A percentile compares a stretch with the other conserved stretches of the same genome.
Conservation (phyloP, 2,113 vertebrate species). For the Triplophysa tibetana region DNA sequence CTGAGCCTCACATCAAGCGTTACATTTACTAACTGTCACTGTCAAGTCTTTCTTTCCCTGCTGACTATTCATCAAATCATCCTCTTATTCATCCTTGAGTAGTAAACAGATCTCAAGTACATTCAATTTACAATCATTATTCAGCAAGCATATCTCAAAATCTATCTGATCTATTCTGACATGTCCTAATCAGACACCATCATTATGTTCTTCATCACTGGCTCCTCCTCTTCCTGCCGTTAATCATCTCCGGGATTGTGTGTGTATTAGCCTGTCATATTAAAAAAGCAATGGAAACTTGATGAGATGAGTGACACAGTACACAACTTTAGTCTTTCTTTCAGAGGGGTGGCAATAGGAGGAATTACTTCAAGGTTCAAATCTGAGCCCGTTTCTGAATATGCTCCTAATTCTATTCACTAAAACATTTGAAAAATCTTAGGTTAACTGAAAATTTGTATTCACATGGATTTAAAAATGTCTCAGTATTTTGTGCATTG, state of each 20-base stretch:
- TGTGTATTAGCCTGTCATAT: slow-evolving; percentile 22
- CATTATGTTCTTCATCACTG: slow-evolving; percentile 6
- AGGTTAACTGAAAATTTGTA: too few species aligned
- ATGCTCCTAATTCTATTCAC: too few species aligned
- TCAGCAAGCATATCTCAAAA: slow-evolving; percentile 14
- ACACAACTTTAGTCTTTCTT: not conserved
- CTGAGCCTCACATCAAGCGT: too few species aligned
- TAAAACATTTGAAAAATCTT: too few species aligned
- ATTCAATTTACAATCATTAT: slow-evolving; percentile 14
- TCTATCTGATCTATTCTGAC: slow-evolving; percentile 4
- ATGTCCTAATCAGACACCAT: slow-evolving; percentile 28
- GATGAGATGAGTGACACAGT: slow-evolving; percentile 12
- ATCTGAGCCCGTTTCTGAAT: too few species aligned
- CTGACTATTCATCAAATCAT: slow-evolving; percentile 19
- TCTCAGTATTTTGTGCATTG: too few species aligned
- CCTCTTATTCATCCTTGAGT: not conserved
- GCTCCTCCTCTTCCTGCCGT: slow-evolving; percentile 11
- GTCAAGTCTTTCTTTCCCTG: slow-evolving; percentile 11
- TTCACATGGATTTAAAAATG: too few species aligned
- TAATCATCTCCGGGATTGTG: slow-evolving; percentile 13
- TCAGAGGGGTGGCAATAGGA: not conserved
- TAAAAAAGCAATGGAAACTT: slow-evolving; percentile 9
- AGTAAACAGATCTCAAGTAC: slow-evolving; percentile 18
- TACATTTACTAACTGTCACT: too few species aligned
- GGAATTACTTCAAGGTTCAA: not conserved